Evolutionary conservation across 2,797 vertebrate species (phyloP), one percentile per base, ranked within the genome.

Genomic region (Botia kubotai): DNA sequence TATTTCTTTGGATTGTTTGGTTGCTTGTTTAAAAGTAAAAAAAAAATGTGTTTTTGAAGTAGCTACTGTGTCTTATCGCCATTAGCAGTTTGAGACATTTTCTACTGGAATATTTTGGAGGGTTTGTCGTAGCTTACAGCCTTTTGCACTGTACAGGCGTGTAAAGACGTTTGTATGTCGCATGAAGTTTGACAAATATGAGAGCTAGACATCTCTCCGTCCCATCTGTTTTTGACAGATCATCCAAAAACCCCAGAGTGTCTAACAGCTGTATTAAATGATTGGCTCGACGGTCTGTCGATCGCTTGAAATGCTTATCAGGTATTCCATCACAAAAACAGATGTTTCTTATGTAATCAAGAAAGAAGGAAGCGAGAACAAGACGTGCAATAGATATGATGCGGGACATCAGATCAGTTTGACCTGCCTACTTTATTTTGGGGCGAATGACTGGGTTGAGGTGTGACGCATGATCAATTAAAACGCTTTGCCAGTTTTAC

Each of bases 331-430:
- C 36, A 71, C 14, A 55, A 10, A 65, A 57, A 79, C 4, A 7
- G 57, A 36, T 21, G n/a, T 62, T 71, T 58, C 36, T 33, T 72
- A 26, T 26, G 23, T 26, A 26, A 26, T 26, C 2, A 26, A 26
- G 23, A 26, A 26, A 26, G 23, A 26, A 26, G 23, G 2, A 26
- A 26, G 23, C 23, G 23, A 26, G 33, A 33, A 33, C 33, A 3
- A 33, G 33, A 33, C 33, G 33, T 33, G 23, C 23, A 77, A 68
- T 57, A 19, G 50, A 65, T 73, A 78, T 82, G 85, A 83, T 75
- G 81, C 70, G 55, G 84, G 79, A 77, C 81, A 83, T 85, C 83
- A 82, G 57, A 72, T 75, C 60, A 68, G 60, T 75, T 81, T 79
- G 36, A 78, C 19, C 72, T 72, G 58, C 75, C 43, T 72, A 66